Conservation (phyloP, 2,113 vertebrate genomes). For the Mustela lutreola region DNA sequence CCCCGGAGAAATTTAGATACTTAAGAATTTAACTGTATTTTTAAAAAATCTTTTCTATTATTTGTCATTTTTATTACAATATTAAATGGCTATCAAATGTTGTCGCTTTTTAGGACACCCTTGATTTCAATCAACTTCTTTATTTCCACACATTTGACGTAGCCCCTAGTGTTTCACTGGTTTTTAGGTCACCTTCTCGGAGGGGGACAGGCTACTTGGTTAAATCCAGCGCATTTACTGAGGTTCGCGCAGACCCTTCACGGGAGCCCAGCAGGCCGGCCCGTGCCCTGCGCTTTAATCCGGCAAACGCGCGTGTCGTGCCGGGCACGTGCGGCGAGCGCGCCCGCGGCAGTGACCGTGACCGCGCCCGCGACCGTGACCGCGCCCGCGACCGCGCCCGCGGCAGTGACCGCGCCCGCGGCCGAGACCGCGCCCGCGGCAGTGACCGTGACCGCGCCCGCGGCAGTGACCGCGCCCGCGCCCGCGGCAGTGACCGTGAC, state of each 20-base stretch:
- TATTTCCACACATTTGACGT: not conserved
- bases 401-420: no score
- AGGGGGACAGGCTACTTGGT: not conserved
- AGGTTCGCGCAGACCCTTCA: not conserved
- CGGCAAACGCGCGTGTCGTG: no score
- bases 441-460: no score
- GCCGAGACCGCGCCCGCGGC: no score
- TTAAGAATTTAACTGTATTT: not conserved
- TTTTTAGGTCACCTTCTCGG: not conserved
- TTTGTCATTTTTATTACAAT: not conserved
- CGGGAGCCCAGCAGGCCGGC: not conserved
- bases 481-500: no score
- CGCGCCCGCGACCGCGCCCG: no score
- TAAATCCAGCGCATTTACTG: not conserved
- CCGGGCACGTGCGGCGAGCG: no score
- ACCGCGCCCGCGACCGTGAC: no score
- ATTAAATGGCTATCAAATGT: not conserved
- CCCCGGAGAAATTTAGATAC: not conserved
- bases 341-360: no score
- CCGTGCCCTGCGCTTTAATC: not conserved
- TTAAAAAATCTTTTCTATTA: not conserved
- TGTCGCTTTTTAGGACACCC: not conserved
- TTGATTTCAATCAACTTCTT: not conserved
- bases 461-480: no score
- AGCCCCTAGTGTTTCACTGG: not conserved